Percentiles rank a stretch among this genome's conserved stretches.
These are phyloP conservation scores for Bombyx mori DNA, from an alignment of 1,140 invertebrate species.

Conservation along the genomic window ASM3026992v2 NC_085119.1:6789501-6790000, in stretches of 20 bases:
- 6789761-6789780: constrained; percentile 83
- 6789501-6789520: too few species aligned
- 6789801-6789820: constrained; percentile 77
- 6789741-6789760: constrained; percentile 76
- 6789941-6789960: too few species aligned
- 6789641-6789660: constrained; percentile 64
- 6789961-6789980: too few species aligned
- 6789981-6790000: too few species aligned
- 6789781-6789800: constrained; percentile 70
- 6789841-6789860: constrained; percentile 79
- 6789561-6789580: too few species aligned
- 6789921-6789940: too few species aligned
- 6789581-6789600: too few species aligned
- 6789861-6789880: constrained; percentile 79
- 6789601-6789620: not conserved
- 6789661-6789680: constrained; percentile 78
- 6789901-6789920: not conserved
- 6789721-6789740: constrained; percentile 77
- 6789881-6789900: constrained; percentile 30
- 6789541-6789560: too few species aligned
- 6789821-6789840: constrained; percentile 78
- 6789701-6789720: constrained; percentile 80
- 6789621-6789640: not conserved
- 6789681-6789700: constrained; percentile 82
- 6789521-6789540: too few species aligned